Base-by-base conservation (phyloP, 2,797 vertebrate genomes). In the Dendrocincla fuliginosa region DNA sequence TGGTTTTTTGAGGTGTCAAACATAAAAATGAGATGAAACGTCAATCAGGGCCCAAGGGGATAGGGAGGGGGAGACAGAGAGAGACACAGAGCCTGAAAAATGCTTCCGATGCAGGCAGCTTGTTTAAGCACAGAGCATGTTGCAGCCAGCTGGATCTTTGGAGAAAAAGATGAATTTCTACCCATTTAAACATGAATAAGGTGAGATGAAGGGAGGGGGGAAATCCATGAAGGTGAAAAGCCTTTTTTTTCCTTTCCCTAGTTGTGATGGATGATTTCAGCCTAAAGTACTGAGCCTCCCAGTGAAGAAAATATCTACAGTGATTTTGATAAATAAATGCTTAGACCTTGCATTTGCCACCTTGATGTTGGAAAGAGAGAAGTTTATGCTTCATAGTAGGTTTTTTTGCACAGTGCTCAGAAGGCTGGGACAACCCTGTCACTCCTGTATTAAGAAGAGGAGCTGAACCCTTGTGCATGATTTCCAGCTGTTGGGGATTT, bases 131-230 rank as follows among this genome's bases (percentile, higher is more conserved):
- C 52, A 41, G 55, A 89, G 19, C 0, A 1, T 73, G 53, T 79
- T 89, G 61, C 90, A 87, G 70, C 69, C n/a, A 76, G 76, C 78
- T 84, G 69, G 46, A 74, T 95, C 76, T 95, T 96, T n/a, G 80
- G 81, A 87, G 75, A 93, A 96, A 94, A 95, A 97, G 93, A 97
- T 94, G 28, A 94, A 96, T 97, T 97, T 96, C 95, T 91, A 78
- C 47, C 55, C 89, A 81, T 93, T 97, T 91, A 87, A 95, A 94
- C 91, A 80, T 42, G 59, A 96, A 87, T 93, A 95, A 93, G 87
- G 85, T 83, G 87, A 91, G 71, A 90, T 37, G 68, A 88, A 84
- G 71, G 79, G 78, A 68, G 50, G 46, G 37, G 41, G 27, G 6
- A 56, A 87, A 95, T 90, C 85, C 92, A 93, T 87, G 93, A 95